Percentiles rank a stretch among this genome's conserved stretches.
phyloP scores from a whole-genome alignment of 2,113 vertebrate genomes.

The Crotophaga sulcirostris region DNA sequence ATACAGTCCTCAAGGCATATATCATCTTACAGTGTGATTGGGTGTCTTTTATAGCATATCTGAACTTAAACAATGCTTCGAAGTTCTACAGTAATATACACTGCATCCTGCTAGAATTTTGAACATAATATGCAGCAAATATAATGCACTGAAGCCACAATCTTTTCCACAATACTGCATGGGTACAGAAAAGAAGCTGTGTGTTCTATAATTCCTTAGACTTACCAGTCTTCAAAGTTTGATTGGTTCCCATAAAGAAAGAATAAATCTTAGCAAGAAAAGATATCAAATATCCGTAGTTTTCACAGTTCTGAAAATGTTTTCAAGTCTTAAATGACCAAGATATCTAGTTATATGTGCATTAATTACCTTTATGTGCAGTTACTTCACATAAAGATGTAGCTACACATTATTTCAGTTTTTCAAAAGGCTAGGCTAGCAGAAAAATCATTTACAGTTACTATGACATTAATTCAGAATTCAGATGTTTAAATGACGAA shows the following conservation, averaged over 20 bases:
- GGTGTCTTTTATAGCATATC: neutral
- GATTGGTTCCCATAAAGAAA: neutral
- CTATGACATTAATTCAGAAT: slow-evolving; percentile 38
- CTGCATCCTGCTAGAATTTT: neutral
- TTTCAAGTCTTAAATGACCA: neutral
- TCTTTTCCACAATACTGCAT: neutral
- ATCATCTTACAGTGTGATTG: neutral
- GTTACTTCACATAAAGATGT: neutral
- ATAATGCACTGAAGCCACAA: neutral
- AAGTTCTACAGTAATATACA: neutral
- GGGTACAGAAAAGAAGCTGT: neutral
- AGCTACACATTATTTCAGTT: neutral
- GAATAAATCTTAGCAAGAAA: neutral
- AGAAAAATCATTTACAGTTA: slow-evolving; percentile 54
- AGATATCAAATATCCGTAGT: neutral
- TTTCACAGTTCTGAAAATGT: neutral
- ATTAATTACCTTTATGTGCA: neutral
- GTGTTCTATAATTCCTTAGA: neutral
- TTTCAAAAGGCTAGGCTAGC: slow-evolving; percentile 35
- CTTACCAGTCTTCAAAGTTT: neutral
- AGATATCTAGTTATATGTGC: neutral
- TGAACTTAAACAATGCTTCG: neutral
- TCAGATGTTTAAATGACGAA: slow-evolving; percentile 60
- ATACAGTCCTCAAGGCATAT: neutral
- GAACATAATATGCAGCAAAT: neutral